These are phyloP conservation scores for Oncorhynchus masou DNA, from an alignment of 2,113 vertebrate species.

Conservation along the genomic window DNA sequence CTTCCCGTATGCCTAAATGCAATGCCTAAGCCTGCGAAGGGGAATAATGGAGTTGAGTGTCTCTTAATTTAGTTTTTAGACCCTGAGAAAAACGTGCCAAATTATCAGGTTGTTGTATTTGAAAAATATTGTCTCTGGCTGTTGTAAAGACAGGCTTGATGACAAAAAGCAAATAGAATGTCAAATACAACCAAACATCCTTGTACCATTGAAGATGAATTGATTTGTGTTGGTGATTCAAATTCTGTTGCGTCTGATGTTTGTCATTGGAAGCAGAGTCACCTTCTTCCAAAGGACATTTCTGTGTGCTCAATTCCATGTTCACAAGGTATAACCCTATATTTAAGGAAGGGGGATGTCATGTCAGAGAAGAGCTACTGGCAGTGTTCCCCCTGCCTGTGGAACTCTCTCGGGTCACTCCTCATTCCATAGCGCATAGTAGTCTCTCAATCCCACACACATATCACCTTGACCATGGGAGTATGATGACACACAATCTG, in stretches of 20 bases:
- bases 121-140: no score
- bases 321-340: no score
- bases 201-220: background rate
- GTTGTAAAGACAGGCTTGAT: background rate
- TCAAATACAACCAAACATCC: background rate
- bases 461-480: no score
- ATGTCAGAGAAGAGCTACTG: no score
- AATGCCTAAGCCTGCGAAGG: background rate
- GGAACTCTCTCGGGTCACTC: no score
- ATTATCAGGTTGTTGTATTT: background rate
- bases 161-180: background rate
- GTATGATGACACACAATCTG: no score
- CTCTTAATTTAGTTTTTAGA: conserved; percentile 3
- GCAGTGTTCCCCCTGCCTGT: no score
- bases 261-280: background rate
- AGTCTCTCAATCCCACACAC: no score
- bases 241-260: background rate
- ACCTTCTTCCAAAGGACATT: no score
- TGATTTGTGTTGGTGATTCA: background rate
- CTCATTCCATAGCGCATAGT: no score
- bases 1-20: background rate
- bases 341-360: no score
- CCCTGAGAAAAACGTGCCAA: background rate
- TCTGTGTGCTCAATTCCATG: no score
- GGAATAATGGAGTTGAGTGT: conserved; percentile 10